These are phyloP conservation scores for Eristalinus sepulchralis DNA, from an alignment of 2,888 invertebrate genomes.

Conservation along the genomic window DNA sequence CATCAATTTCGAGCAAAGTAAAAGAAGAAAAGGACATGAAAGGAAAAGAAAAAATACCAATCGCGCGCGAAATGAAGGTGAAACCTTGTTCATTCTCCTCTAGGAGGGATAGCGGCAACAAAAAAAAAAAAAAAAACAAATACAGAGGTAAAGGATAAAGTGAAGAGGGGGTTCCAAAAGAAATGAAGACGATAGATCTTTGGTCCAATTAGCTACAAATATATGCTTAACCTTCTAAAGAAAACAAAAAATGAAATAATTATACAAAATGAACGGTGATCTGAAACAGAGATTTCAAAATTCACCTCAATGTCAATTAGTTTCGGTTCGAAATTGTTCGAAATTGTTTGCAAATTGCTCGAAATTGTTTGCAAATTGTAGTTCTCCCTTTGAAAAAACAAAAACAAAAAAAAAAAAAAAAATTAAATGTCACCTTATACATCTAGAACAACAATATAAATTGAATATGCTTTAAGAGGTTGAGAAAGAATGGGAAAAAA, in stretches of 20 bases:
- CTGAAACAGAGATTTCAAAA: background rate
- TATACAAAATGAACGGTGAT: background rate
- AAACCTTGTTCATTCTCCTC: background rate
- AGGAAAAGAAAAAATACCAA: no score
- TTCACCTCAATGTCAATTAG: background rate
- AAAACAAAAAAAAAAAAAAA: no score
- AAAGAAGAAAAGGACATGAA: no score
- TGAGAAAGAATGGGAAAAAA: background rate
- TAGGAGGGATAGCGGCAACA: background rate
- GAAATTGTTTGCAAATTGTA: background rate
- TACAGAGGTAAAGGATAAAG: no score
- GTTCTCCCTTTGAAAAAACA: background rate
- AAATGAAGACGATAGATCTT: slow-evolving; percentile 47
- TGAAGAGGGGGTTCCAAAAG: slow-evolving; percentile 7
- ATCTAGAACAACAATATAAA: background rate
- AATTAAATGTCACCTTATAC: background rate
- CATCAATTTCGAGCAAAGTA: background rate
- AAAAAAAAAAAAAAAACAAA: background rate
- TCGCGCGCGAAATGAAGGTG: background rate
- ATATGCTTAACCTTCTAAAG: background rate
- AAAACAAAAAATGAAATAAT: background rate
- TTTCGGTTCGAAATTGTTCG: background rate
- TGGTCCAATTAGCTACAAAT: slow-evolving; percentile 40
- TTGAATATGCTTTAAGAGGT: background rate
- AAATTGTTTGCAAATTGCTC: background rate